Evolutionary conservation across 2,797 vertebrate species (phyloP), one percentile per base, ranked within the genome.

Genomic region (Podarcis lilfordi): DNA sequence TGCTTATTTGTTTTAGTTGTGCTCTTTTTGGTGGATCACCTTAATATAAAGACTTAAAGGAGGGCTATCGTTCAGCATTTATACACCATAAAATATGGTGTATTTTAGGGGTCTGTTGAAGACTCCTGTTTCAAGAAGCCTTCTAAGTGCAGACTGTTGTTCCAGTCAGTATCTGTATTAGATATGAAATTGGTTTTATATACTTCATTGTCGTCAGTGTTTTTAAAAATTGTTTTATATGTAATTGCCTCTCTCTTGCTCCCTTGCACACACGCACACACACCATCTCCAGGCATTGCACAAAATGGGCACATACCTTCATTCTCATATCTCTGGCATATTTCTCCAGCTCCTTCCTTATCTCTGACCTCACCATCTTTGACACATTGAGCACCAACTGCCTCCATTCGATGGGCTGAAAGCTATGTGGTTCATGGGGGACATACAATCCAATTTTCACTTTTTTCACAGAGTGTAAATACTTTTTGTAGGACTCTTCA

Each of bases 321-420:
- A 99, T 99, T 94, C 98, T 98, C 98, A 99, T 98, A 97, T 99
- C 98, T 50, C 98, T 96, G 69, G 98, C 98, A 1, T 98, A 98
- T 85, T 99, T 99, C 97, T 99, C 99, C 96, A 99, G 97, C 94
- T 99, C 98, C 95, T 98, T 99, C 94, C 97, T 97, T 94, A 98
- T 97, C 93, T 99, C 99, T 3, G 97, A 96, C 72, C 96, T 96
- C 95, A 97, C 96, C 96, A 98, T 98, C 92, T 98, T 97, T 35
- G 97, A 96, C 3, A 98, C 96, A 0, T 98, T 99, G 94, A 99
- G 98, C 92, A 99, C 98, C 92, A 99, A 95, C 95, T 99, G 97
- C 95, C 98, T 98, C 98, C 99, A 99, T 91, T 99, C 98, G 0
- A 99, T 98, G 87, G 98, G 98, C 95, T 99, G 98, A 95, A 99